Evolutionary conservation across 2,797 vertebrate species (phyloP).

Genomic region (Lacerta bilineata): DNA sequence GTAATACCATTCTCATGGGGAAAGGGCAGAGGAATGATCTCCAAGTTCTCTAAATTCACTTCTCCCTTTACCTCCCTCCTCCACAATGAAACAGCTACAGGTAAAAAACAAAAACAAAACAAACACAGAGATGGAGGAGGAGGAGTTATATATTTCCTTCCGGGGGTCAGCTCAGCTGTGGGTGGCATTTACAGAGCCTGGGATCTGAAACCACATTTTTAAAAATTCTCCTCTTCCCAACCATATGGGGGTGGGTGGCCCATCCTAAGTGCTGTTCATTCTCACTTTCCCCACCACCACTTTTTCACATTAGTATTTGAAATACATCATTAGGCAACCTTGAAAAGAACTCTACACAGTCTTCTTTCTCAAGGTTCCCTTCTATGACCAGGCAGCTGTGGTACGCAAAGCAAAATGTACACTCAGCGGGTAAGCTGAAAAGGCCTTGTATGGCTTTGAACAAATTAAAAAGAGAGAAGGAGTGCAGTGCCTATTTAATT

Average conservation of each 20-base stretch:
- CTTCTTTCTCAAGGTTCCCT: conserved; percentile 50
- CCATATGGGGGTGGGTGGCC: conserved; percentile 52
- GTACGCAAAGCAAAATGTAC: neutral
- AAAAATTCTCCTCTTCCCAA: neutral
- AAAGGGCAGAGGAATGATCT: conserved; percentile 72
- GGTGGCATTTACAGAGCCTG: conserved; percentile 53
- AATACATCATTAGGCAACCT: conserved; percentile 43
- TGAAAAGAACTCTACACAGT: conserved; percentile 27
- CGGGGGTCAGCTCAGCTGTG: conserved; percentile 52
- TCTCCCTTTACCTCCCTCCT: neutral
- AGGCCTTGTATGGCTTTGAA: conserved; percentile 45
- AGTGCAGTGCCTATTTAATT: neutral
- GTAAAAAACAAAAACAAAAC: conserved; percentile 30
- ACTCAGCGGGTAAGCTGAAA: conserved; percentile 32
- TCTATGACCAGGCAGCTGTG: conserved; percentile 4
- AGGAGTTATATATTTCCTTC: neutral
- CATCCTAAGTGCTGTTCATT: conserved; percentile 36
- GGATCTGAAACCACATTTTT: conserved; percentile 45
- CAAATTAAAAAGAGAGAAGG: conserved; percentile 27
- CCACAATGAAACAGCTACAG: neutral
- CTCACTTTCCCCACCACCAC: neutral
- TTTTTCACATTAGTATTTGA: neutral
- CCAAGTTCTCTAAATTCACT: conserved; percentile 44
- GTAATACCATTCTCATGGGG: conserved; percentile 66
- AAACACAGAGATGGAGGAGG: no score